phyloP scores from a whole-genome alignment of 2,888 invertebrate genomes.

The Tachina grossa region DNA sequence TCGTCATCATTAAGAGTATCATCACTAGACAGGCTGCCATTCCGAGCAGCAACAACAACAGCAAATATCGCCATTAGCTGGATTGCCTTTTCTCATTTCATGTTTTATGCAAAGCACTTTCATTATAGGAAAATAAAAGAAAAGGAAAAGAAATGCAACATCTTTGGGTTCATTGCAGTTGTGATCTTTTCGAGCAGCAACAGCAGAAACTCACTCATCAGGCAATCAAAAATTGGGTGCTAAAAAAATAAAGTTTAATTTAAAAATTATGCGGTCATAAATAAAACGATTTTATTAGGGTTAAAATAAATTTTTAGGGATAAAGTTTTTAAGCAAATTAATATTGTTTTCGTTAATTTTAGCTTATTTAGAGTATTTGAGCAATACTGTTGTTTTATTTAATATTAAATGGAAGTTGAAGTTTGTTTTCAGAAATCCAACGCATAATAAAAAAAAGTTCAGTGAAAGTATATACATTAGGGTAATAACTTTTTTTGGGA shows the following conservation, averaged over 20 bases:
- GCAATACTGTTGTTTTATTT: neutral
- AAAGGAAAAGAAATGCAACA: neutral
- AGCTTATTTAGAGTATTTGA: neutral
- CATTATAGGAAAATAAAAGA: conserved; percentile 13
- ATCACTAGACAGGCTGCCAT: conserved; percentile 26
- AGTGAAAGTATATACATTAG: no score
- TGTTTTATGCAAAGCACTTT: conserved; percentile 58
- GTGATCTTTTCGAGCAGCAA: neutral
- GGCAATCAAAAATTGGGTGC: conserved; percentile 44
- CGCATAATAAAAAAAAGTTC: neutral
- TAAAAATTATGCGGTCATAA: conserved; percentile 59
- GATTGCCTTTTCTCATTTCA: conserved; percentile 36
- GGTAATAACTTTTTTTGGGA: no score
- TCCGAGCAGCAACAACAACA: neutral
- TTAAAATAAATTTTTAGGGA: conserved; percentile 26
- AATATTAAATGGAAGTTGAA: conserved; percentile 15
- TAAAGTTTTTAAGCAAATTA: conserved; percentile 32
- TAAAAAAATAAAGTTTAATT: conserved; percentile 42
- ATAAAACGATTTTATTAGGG: conserved; percentile 51
- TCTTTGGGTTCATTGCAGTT: conserved; percentile 40
- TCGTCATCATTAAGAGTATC: conserved; percentile 47
- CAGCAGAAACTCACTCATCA: conserved; percentile 16
- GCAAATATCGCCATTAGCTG: conserved; percentile 15
- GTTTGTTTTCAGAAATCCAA: neutral
- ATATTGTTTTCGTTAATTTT: conserved; percentile 42